These are phyloP conservation scores for Nipponacmea schrenckii DNA, from an alignment of 2,888 invertebrate species.

Conservation along the genomic window DNA sequence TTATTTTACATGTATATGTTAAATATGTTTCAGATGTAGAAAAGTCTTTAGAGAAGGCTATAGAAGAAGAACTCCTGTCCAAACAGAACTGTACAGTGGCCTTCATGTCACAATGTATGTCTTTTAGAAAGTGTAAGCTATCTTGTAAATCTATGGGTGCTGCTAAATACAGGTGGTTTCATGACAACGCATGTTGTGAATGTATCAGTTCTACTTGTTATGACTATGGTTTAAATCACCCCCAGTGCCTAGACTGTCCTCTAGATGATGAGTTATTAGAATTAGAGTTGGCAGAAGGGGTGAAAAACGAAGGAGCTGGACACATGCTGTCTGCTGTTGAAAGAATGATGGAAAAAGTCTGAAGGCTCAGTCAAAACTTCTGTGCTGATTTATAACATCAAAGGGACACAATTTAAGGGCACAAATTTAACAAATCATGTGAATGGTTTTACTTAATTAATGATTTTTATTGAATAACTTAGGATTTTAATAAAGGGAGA, in stretches of 20 bases:
- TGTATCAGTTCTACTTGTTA: constrained; percentile 89
- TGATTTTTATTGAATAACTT: too few relatives aligned
- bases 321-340: not conserved
- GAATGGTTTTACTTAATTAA: too few relatives aligned
- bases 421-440: too few relatives aligned
- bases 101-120: constrained; percentile 89
- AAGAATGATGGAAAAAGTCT: not conserved
- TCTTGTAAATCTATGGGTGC: constrained; percentile 86
- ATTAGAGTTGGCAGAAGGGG: constrained; percentile 20
- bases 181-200: constrained; percentile 89
- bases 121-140: constrained; percentile 85
- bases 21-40: constrained; percentile 2
- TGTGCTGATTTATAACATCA: too few relatives aligned
- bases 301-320: constrained; percentile 12
- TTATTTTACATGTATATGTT: not conserved
- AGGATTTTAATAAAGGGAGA: too few relatives aligned
- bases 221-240: constrained; percentile 78
- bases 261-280: constrained; percentile 22
- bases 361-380: too few relatives aligned
- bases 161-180: constrained; percentile 87
- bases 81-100: constrained; percentile 87
- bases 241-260: constrained; percentile 43
- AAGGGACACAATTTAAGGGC: too few relatives aligned
- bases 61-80: constrained; percentile 37
- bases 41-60: not conserved